Percentiles rank a stretch among this genome's conserved stretches.
These are phyloP conservation scores for Xyliphius kryptos DNA, from an alignment of 2,113 vertebrate species.

Conservation along the genomic window DNA sequence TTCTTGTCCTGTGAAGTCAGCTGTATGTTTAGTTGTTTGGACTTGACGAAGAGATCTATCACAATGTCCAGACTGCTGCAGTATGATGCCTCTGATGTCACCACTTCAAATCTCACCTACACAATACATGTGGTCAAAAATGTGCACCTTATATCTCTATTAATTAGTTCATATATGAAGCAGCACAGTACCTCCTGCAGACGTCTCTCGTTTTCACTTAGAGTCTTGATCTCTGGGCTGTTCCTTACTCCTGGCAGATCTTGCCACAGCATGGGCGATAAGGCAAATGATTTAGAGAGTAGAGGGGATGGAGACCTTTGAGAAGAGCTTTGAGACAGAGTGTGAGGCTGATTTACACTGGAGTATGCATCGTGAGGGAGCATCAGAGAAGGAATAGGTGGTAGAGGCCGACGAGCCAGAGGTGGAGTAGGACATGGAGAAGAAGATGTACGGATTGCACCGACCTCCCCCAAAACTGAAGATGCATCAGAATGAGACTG, in stretches of 20 bases:
- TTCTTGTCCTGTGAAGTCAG: constrained; percentile 82
- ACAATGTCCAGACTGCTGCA: constrained; percentile 87
- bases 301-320: constrained; percentile 61
- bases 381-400: background rate
- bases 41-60: constrained; percentile 85
- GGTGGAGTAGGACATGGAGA: no score
- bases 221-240: constrained; percentile 67
- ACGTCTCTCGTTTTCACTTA: constrained; percentile 77
- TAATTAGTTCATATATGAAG: background rate
- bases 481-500: no score
- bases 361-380: constrained; percentile 16
- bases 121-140: background rate
- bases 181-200: constrained; percentile 81
- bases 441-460: no score
- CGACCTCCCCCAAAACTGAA: no score
- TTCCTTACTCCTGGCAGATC: constrained; percentile 79
- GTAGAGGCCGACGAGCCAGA: no score
- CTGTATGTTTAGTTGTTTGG: constrained; percentile 64
- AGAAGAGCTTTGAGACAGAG: constrained; percentile 58
- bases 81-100: constrained; percentile 92
- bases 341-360: constrained; percentile 48
- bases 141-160: background rate
- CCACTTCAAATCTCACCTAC: constrained; percentile 90
- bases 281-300: constrained; percentile 67
- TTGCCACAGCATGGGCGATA: constrained; percentile 78